Evolutionary conservation across 2,797 vertebrate species (phyloP).

Genomic region (Novumbra hubbsi): DNA sequence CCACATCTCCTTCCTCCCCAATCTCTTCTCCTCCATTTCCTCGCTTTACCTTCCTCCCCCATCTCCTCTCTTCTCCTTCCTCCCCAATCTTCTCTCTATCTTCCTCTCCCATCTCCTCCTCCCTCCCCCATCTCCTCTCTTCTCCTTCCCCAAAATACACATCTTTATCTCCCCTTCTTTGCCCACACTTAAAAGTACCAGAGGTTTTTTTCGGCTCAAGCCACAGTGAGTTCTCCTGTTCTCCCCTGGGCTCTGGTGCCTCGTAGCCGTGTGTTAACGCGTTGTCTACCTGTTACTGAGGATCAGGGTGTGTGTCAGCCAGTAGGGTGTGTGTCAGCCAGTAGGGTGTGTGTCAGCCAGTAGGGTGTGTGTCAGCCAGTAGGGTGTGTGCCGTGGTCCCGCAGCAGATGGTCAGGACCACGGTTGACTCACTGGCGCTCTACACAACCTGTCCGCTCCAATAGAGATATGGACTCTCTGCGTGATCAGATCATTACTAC

Average conservation of each 20-base stretch:
- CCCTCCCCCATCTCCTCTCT: too few relatives aligned
- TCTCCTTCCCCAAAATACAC: too few relatives aligned
- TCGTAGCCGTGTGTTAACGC: background rate
- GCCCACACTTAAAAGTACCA: background rate
- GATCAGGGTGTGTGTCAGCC: constrained; percentile 14
- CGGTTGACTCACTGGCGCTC: background rate
- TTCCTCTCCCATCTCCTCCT: too few relatives aligned
- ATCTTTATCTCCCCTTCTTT: too few relatives aligned
- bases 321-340: too few relatives aligned
- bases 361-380: background rate
- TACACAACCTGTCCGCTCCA: background rate
- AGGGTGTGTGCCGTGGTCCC: background rate
- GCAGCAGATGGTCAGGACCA: constrained; percentile 13
- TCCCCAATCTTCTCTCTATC: too few relatives aligned
- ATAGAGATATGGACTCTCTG: background rate
- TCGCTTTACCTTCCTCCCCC: too few relatives aligned
- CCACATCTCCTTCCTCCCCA: too few relatives aligned
- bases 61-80: too few relatives aligned
- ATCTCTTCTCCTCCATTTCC: too few relatives aligned
- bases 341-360: background rate
- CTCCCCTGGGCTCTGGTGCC: background rate
- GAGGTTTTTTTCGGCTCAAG: background rate
- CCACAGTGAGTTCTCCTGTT: background rate
- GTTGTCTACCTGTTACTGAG: constrained; percentile 1
- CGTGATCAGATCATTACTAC: background rate